Evolutionary conservation across 2,113 vertebrate genomes (phyloP), one percentile per base, ranked within the genome.

Genomic region (Campylomormyrus tamandua): DNA sequence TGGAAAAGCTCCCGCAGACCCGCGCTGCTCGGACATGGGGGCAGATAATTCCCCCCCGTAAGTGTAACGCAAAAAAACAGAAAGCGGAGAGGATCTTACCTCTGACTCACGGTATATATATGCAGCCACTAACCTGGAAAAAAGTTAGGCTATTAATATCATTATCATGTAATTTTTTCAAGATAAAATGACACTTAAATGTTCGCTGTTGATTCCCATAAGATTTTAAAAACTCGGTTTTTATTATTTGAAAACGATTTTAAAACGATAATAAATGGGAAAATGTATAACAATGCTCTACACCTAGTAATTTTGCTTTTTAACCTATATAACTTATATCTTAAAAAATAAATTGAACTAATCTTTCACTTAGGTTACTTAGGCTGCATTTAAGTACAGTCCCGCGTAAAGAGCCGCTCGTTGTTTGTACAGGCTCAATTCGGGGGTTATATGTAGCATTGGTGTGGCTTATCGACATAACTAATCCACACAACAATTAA

Each of bases 91-190:
- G 66, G 15, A 89, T 24, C 88, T 92, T 94, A 94, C 94, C 93
- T 94, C 92, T 96, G 96, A 96, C 91, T 96, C 95, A 96, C 84
- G n/a, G 50, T 13, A 52, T 92, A 92, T 90, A 89, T 88, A 66
- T 87, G 56, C 21, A 87, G 86, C 90, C 48, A 90, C 89, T 95
- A 94, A 95, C 89, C 91, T 88, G 1, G 42, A 27, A 53, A 93
- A 92, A 94, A 95, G 95, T 95, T 92, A 90, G 89, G 94, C 91
- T 93, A 92, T 93, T 92, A 53, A 53, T 95, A 95, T 87, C 90
- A 87, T 88, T 92, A 27, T 11, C 11, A 58, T 52, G 13, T 10
- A 27, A 56, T 74, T 88, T 70, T 88, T n/a, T n/a, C 56, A 70
- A 4, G 24, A 35, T 35, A n/a, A 88, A 83, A 27, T 62, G 19